Conservation (phyloP, 2,113 vertebrate genomes). For the Nannospalax galili region DNA sequence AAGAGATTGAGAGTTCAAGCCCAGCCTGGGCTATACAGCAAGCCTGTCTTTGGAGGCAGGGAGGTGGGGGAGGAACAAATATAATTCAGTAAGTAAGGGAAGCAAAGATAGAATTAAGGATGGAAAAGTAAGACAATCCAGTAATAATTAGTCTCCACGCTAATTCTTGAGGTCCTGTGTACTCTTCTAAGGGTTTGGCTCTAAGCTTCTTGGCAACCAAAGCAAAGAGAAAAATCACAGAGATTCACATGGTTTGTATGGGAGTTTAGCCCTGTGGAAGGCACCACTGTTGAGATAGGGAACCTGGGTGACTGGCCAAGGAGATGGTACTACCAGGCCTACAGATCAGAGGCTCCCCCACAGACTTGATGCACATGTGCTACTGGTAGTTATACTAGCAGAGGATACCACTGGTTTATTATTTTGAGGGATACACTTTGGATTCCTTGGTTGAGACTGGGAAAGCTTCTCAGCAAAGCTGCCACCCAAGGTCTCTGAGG, state of each 20-base stretch:
- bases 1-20: neutral
- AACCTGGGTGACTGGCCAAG: neutral
- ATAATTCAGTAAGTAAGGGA: neutral
- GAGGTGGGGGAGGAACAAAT: neutral
- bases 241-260: neutral
- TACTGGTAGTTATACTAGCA: neutral
- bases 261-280: neutral
- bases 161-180: neutral
- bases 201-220: slow-evolving; percentile 30
- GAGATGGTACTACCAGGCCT: neutral
- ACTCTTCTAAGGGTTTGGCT: neutral
- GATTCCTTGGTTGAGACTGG: neutral
- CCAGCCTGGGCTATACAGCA: neutral
- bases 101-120: neutral
- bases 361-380: neutral
- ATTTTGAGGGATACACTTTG: neutral
- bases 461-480: neutral
- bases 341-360: neutral
- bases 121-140: neutral
- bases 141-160: neutral
- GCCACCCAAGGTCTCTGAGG: neutral
- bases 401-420: neutral
- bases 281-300: neutral
- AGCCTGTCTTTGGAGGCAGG: neutral
- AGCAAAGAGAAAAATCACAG: neutral